A percentile compares a stretch with the other conserved stretches of the same genome.
Conservation (phyloP, 2,888 invertebrate genomes). For the Sipha maydis region DNA sequence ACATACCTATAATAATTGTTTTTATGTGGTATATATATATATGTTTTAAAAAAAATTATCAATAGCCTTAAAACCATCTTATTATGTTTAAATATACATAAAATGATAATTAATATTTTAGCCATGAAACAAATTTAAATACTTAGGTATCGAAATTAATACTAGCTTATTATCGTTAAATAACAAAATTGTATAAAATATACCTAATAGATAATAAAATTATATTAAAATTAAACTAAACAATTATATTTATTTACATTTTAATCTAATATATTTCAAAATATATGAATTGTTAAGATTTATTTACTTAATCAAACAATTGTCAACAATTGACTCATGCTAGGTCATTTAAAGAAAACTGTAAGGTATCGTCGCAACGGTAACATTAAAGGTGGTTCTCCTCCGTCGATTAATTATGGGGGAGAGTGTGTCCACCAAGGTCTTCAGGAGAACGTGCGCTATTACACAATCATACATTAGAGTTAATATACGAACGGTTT, state of each 20-base stretch:
- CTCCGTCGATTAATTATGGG: conserved; percentile 54
- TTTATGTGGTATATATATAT: too few species aligned
- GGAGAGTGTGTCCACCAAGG: conserved; percentile 60
- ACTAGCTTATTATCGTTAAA: too few species aligned
- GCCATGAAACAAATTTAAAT: too few species aligned
- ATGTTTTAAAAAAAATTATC: too few species aligned
- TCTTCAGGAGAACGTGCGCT: conserved; percentile 51
- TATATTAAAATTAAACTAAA: neutral
- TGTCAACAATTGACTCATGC: conserved; percentile 50
- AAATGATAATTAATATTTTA: too few species aligned
- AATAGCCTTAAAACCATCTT: too few species aligned
- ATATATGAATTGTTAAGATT: neutral
- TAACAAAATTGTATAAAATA: too few species aligned
- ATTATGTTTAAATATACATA: too few species aligned
- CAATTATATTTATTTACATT: neutral
- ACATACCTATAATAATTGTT: too few species aligned
- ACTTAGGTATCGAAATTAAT: too few species aligned
- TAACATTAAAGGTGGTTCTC: conserved; percentile 60
- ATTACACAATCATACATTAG: conserved; percentile 52
- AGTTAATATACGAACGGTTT: conserved; percentile 42
- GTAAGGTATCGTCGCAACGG: conserved; percentile 47
- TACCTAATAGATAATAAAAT: neutral
- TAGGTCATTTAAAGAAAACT: conserved; percentile 54
- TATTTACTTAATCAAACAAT: neutral
- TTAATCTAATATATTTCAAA: neutral